Base-by-base conservation (phyloP, 2,113 vertebrate genomes). In the Takifugu flavidus region DNA sequence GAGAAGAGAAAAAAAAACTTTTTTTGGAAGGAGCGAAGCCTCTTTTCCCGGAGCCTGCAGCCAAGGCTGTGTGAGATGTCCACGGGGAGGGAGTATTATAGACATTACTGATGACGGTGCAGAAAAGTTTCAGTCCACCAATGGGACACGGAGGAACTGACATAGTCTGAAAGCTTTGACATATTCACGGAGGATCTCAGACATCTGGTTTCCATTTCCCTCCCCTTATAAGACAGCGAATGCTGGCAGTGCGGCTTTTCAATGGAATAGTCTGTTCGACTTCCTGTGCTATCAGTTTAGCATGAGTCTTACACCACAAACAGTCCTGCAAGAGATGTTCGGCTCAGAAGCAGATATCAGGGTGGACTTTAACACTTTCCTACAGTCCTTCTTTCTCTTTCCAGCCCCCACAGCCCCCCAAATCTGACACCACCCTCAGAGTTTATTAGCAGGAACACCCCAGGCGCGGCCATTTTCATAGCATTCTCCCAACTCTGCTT, bases 151-250 rank as follows among this genome's bases (percentile, higher is more conserved):
- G 62, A 82, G 85, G 84, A 87, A 79, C 83, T 86, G 81, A 87
- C 84, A 86, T 80, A 80, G 88, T 86, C 84, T 65, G 39, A 74
- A 78, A 83, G 84, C 85, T 89, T 82, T 87, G 86, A 86, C 85
- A 83, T 87, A 87, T 89, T 89, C 88, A 86, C 49, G 72, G 79
- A 82, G 84, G 85, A 89, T 87, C 86, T 80, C 66, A 68, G 71
- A 88, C 86, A 88, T 88, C 86, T 89, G 88, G 71, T 87, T 87
- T 86, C 81, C 82, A 89, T 86, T 89, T 87, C 86, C 87, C 79
- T 75, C 65, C 77, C 67, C 77, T 82, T 82, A 64, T 67, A 87
- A 81, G 84, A 86, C 85, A 84, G 80, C 64, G 70, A 81, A 63
- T 63, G 78, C 81, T 86, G 85, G 85, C 83, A 86, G 86, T 49